Conservation (phyloP, 2,797 vertebrate genomes). For the Periparus ater region DNA sequence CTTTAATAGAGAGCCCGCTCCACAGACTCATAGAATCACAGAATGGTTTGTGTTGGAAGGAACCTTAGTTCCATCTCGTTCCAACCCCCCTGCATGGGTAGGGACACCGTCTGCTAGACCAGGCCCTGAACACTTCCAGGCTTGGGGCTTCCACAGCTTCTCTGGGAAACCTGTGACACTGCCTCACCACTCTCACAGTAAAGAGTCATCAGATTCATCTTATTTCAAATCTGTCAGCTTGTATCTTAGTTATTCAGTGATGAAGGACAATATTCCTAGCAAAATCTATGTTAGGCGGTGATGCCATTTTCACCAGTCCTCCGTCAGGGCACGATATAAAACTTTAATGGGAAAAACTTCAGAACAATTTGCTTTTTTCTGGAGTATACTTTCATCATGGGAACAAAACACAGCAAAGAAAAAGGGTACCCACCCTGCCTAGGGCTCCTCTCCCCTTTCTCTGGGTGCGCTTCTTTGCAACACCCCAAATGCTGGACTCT, state of each 20-base stretch:
- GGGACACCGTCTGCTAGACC: too few relatives aligned
- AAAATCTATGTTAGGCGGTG: background rate
- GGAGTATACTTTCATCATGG: background rate
- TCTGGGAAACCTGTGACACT: background rate
- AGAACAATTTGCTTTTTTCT: background rate
- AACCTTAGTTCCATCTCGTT: background rate
- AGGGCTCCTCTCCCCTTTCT: background rate
- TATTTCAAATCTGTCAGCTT: background rate
- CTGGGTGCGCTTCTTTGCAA: conserved; percentile 22
- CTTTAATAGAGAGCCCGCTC: background rate
- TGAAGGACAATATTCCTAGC: background rate
- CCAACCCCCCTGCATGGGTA: background rate
- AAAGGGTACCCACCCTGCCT: background rate
- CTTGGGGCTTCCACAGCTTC: background rate
- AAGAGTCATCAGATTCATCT: background rate
- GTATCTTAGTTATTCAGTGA: background rate
- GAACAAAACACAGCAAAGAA: background rate
- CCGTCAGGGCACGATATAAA: background rate
- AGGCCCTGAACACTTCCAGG: background rate
- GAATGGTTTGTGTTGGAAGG: background rate
- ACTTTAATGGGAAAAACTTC: conserved; percentile 11
- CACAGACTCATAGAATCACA: background rate
- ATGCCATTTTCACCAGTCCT: background rate
- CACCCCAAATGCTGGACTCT: conserved; percentile 43
- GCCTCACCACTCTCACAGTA: background rate